Percentiles rank a stretch among this genome's conserved stretches.
Conservation (phyloP, 1,140 invertebrate species). For the Lucilia cuprina region DNA sequence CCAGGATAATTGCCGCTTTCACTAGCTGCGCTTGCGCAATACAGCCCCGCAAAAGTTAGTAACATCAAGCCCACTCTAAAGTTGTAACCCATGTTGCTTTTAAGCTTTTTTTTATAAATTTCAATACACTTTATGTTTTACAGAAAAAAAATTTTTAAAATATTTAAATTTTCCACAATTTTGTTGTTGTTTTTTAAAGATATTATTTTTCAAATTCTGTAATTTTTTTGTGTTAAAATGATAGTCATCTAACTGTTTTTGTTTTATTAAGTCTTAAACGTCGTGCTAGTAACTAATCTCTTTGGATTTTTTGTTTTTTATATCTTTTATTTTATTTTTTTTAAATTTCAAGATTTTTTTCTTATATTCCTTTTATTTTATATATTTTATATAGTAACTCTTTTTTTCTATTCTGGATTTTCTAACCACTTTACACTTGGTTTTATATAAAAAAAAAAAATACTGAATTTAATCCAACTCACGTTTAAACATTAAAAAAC, state of each 20-base stretch:
- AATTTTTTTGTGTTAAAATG: constrained; percentile 44
- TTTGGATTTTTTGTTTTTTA: neutral
- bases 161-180: neutral
- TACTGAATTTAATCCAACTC: neutral
- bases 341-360: neutral
- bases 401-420: neutral
- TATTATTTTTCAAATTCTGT: constrained; percentile 21
- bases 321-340: neutral
- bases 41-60: neutral
- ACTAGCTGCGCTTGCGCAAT: neutral
- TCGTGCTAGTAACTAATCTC: neutral
- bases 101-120: neutral
- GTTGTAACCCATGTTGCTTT: constrained; percentile 8
- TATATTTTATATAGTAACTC: neutral
- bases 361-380: neutral
- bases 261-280: neutral
- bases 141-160: neutral
- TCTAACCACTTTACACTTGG: constrained; percentile 4
- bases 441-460: too few species aligned
- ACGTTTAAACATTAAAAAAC: neutral
- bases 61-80: neutral
- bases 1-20: constrained; percentile 51
- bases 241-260: constrained; percentile 61
- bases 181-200: neutral
- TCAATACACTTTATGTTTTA: neutral